Conservation (phyloP, 1,140 invertebrate species). For the Anastrepha obliqua region DNA sequence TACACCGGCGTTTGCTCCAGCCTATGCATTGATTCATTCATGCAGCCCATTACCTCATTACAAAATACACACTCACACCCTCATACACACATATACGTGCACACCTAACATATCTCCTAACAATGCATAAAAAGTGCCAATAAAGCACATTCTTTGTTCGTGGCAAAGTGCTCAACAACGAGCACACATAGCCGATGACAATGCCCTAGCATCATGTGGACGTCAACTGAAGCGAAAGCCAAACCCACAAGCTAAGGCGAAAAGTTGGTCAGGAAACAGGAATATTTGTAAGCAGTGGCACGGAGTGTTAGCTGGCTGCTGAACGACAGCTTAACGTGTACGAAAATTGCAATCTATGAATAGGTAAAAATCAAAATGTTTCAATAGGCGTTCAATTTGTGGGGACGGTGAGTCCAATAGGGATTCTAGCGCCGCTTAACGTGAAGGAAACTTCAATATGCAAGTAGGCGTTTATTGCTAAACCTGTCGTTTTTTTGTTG, state of each 20-base stretch:
- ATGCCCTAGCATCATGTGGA: not conserved
- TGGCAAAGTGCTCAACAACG: conserved; percentile 56
- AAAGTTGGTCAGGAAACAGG: conserved; percentile 5
- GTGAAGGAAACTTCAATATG: not conserved
- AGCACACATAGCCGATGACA: conserved; percentile 25
- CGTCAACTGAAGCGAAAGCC: conserved; percentile 23
- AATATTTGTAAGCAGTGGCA: not conserved
- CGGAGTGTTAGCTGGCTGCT: not conserved
- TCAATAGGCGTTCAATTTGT: conserved; percentile 25
- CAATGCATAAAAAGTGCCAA: conserved; percentile 58
- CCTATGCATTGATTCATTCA: not conserved
- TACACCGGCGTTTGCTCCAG: not conserved
- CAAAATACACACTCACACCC: not conserved
- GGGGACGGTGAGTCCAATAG: not conserved
- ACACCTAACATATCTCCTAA: conserved; percentile 29
- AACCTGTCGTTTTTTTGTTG: not conserved
- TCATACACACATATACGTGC: not conserved
- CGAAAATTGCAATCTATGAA: conserved; percentile 54
- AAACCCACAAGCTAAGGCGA: not conserved
- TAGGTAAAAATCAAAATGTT: conserved; percentile 57
- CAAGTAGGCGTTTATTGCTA: conserved; percentile 50
- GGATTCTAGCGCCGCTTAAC: not conserved
- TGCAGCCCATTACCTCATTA: conserved; percentile 8
- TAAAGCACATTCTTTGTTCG: conserved; percentile 59
- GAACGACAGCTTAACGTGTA: conserved; percentile 30